Evolutionary conservation across 30 jellyfish, hydroid and myxozoan species (phyloP).

Genomic region (Cassiopea xamachana): DNA sequence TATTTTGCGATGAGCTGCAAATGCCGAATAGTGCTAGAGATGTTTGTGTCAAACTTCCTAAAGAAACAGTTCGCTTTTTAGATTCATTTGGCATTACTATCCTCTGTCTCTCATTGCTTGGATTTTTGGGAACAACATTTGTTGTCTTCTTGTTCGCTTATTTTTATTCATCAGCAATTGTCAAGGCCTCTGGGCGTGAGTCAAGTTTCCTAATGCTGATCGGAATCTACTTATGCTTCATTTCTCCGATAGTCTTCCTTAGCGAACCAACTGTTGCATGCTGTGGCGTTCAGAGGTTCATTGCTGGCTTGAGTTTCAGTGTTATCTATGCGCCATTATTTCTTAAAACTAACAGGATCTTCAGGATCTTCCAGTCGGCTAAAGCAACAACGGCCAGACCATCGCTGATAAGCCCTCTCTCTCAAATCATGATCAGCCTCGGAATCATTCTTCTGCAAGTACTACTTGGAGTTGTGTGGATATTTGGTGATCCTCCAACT

Average conservation of each 20-base stretch:
- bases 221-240: constrained; percentile 61
- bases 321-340: constrained; percentile 84
- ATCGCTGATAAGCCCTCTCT: constrained; percentile 60
- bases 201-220: constrained; percentile 45
- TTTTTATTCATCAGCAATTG: constrained; percentile 29
- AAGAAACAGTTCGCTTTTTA: not conserved
- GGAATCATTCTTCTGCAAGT: constrained; percentile 80
- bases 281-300: constrained; percentile 68
- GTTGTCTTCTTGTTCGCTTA: constrained; percentile 27
- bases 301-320: constrained; percentile 78
- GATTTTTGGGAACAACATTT: constrained; percentile 17
- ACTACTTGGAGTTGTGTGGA: constrained; percentile 78
- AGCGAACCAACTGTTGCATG: constrained; percentile 27
- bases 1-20: constrained; percentile 14
- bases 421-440: constrained; percentile 77
- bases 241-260: constrained; percentile 61
- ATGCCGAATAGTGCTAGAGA: constrained; percentile 26
- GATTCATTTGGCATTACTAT: not conserved
- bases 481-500: constrained; percentile 68
- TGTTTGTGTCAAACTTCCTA: constrained; percentile 22
- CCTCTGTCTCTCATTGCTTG: constrained; percentile 23
- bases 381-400: constrained; percentile 52
- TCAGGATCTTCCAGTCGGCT: constrained; percentile 80
- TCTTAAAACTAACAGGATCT: constrained; percentile 80
- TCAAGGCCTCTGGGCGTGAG: constrained; percentile 69